phyloP scores from a whole-genome alignment of 2,113 vertebrate species.

The Laticauda colubrina region DNA sequence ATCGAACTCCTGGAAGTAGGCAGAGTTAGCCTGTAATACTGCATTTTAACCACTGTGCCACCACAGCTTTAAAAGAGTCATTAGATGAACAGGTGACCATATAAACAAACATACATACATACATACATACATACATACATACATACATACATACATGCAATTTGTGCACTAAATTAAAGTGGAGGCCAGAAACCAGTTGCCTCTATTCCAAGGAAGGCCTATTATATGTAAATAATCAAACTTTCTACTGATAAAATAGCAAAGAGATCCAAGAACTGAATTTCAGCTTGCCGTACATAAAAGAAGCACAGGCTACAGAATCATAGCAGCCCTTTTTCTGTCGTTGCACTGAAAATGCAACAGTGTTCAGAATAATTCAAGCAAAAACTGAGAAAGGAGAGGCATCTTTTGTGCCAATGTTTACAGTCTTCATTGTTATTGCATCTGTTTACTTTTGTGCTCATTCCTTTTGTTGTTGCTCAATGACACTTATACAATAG shows the following conservation, averaged over 20 bases:
- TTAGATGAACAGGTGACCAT: background rate
- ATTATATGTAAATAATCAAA: background rate
- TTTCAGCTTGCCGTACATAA: background rate
- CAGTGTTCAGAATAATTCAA: background rate
- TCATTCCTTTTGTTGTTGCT: background rate
- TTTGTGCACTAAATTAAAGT: background rate
- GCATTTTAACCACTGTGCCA: too few relatives aligned
- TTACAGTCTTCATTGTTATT: background rate
- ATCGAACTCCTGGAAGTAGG: too few relatives aligned
- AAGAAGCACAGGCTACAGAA: background rate
- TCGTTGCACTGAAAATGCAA: background rate
- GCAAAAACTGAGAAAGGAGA: background rate
- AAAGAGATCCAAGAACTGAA: background rate
- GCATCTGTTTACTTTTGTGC: background rate
- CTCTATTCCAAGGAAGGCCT: background rate
- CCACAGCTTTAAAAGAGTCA: background rate
- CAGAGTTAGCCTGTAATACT: too few relatives aligned
- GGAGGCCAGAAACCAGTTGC: background rate
- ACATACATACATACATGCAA: background rate
- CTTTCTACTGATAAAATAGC: background rate
- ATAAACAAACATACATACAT: background rate
- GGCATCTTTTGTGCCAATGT: background rate
- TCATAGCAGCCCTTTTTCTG: background rate
- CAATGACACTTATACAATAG: background rate
- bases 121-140: too few relatives aligned